Evolutionary conservation across 2,113 vertebrate genomes (phyloP), one percentile per base, ranked within the genome.

Genomic region (Piaya cayana): DNA sequence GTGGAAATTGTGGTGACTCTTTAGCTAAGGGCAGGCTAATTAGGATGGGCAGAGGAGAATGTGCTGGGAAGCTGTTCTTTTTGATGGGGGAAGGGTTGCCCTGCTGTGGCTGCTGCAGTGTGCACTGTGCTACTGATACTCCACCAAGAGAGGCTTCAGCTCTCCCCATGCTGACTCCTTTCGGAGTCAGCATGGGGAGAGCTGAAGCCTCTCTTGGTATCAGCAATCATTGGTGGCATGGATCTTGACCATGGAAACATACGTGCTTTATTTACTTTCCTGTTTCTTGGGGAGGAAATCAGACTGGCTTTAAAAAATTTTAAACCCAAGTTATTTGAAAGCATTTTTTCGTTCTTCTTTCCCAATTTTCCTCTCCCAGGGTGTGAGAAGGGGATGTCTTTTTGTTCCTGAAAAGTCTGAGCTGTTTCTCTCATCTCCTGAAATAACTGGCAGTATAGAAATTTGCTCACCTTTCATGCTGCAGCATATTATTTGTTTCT

Each of bases 1-100:
- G 69, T 96, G 96, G 92, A 90, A 94, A 86, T 62, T 79, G 60
- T 82, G 47, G 67, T 95, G 92, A 92, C 72, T 23, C 78, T 85
- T 95, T 90, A 86, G 88, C 93, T 77, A 84, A 93, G 87, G 90
- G 87, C 47, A 16, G 64, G 42, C 34, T 93, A 82, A 93, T 92
- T 74, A 82, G 56, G 80, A 86, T 69, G 56, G 94, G 65, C 78
- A 81, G 67, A 92, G 71, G 47, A 69, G 68, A 82, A 37, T n/a
- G 81, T 77, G 4, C 49, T 93, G 27, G 83, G 70, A 65, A 79
- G 82, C 42, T 42, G 22, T 4, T 78, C 22, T 59, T 36, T 62
- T 65, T 39, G 42, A 5, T 82, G 77, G 87, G 87, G 65, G 59
- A 47, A 94, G 86, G 92, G 62, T 74, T 79, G 70, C 29, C 55